Evolutionary conservation across 1,140 invertebrate genomes (phyloP).

Genomic region (Pseudomyrmex concolor): DNA sequence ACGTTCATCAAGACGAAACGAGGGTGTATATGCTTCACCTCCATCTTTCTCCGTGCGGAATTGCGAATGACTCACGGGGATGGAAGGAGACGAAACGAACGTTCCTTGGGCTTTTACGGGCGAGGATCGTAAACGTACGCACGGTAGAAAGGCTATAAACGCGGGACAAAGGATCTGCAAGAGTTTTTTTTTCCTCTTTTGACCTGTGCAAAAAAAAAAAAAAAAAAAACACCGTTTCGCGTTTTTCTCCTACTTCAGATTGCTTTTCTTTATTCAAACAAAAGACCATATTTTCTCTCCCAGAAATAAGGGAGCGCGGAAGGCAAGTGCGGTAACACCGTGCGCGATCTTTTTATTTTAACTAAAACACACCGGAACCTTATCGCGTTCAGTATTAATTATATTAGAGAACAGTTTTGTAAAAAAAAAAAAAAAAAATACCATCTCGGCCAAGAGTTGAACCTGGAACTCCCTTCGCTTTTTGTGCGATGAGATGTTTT

Average conservation of each 20-base stretch:
- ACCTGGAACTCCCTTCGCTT: too few species aligned
- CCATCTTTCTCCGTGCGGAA: conserved; percentile 11
- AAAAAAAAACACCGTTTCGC: not conserved
- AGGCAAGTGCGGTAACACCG: too few species aligned
- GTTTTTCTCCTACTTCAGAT: conserved; percentile 19
- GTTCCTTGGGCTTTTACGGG: conserved; percentile 60
- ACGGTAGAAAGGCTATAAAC: conserved; percentile 48
- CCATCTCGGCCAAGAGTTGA: too few species aligned
- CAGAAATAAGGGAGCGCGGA: too few species aligned
- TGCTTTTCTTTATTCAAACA: not conserved
- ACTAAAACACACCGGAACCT: too few species aligned
- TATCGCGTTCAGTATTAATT: too few species aligned
- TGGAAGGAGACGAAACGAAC: conserved; percentile 51
- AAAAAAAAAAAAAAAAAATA: too few species aligned
- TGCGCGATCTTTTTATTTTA: too few species aligned
- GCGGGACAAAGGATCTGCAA: conserved; percentile 57
- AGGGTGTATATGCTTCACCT: conserved; percentile 1
- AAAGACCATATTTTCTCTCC: too few species aligned
- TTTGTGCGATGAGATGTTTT: too few species aligned
- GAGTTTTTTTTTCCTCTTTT: conserved; percentile 14
- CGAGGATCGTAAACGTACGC: conserved; percentile 59
- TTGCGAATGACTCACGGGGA: conserved; percentile 67
- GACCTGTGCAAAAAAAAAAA: conserved; percentile 48
- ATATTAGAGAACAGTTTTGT: too few species aligned
- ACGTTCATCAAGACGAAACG: conserved; percentile 8